Evolutionary conservation across 2,113 vertebrate genomes (phyloP).

Genomic region (Callospermophilus lateralis): DNA sequence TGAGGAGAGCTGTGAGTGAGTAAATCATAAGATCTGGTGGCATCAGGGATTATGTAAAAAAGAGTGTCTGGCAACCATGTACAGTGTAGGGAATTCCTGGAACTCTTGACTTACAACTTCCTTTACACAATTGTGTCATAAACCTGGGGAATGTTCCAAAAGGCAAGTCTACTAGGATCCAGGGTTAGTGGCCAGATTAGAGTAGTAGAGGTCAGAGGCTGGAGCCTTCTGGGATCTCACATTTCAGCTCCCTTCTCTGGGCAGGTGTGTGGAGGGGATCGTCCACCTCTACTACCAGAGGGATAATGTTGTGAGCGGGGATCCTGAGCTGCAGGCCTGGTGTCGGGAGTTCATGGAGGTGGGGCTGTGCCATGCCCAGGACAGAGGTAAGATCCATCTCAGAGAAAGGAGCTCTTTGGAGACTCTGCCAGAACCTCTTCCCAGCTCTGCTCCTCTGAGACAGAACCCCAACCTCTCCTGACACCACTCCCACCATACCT

Average conservation of each 20-base stretch:
- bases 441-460: not conserved
- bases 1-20: not conserved
- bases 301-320: constrained; percentile 72
- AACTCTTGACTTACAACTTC: not conserved
- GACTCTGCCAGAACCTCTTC: not conserved
- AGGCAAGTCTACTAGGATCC: not conserved
- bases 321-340: constrained; percentile 89
- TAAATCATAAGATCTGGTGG: not conserved
- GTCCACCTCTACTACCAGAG: constrained; percentile 75
- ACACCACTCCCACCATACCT: not conserved
- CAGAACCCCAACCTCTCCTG: not conserved
- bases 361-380: constrained; percentile 78
- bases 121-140: not conserved
- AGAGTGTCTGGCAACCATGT: not conserved
- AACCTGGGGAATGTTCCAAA: not conserved
- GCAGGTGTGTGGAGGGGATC: constrained; percentile 85
- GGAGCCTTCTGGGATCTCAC: not conserved
- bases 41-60: not conserved
- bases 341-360: constrained; percentile 86
- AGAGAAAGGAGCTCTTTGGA: not conserved
- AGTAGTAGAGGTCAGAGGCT: not conserved
- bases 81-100: not conserved
- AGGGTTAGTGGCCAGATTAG: not conserved
- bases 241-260: constrained; percentile 80
- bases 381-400: constrained; percentile 72